Conservation (phyloP, 2,888 invertebrate genomes). For the Troides helena region DNA sequence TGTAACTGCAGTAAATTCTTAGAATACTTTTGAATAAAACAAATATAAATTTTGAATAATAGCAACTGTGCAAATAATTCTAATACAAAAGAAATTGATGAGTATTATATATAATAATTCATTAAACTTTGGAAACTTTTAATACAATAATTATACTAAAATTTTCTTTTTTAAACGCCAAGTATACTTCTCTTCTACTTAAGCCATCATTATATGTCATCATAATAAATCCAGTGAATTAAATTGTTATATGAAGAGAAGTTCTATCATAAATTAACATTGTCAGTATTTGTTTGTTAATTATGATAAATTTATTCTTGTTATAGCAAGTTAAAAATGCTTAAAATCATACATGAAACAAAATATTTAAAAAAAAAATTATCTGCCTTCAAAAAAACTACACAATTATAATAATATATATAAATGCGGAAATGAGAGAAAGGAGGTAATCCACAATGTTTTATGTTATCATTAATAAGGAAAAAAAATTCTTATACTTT, state of each 20-base stretch:
- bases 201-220: neutral
- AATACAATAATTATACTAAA: neutral
- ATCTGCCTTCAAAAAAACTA: neutral
- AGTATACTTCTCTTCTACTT: constrained; percentile 18
- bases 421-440: constrained; percentile 5
- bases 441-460: neutral
- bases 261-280: constrained; percentile 28
- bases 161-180: constrained; percentile 30
- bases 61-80: too few relatives aligned
- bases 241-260: constrained; percentile 48
- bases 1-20: neutral
- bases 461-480: neutral
- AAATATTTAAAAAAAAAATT: neutral
- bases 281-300: constrained; percentile 18
- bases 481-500: constrained; percentile 14
- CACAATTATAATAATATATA: neutral
- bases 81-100: neutral
- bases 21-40: neutral
- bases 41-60: neutral
- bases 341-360: neutral
- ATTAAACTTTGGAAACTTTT: constrained; percentile 18
- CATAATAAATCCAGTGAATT: constrained; percentile 39
- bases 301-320: constrained; percentile 5
- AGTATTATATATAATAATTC: neutral
- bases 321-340: constrained; percentile 4